These are phyloP conservation scores for Stichopus horrens DNA, from an alignment of 53 echinoderm and acorn worm species.

Conservation along the genomic window DNA sequence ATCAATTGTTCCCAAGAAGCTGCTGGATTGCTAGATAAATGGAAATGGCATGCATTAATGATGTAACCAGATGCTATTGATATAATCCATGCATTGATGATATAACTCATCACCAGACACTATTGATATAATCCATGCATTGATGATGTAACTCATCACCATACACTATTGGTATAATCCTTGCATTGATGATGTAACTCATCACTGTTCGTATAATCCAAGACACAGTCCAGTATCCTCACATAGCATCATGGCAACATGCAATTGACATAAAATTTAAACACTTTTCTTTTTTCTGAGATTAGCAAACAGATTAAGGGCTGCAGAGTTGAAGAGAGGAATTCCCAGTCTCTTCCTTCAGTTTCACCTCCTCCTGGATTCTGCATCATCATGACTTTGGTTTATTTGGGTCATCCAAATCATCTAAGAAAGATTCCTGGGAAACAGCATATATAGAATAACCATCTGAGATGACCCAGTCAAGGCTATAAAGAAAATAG, in stretches of 20 bases:
- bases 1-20: no score
- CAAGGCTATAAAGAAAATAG: background rate
- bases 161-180: no score
- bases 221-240: no score
- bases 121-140: no score
- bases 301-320: background rate
- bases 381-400: slow-evolving; percentile 53
- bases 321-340: background rate
- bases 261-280: background rate
- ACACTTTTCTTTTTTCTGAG: background rate
- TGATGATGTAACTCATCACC: no score
- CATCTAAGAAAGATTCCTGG: slow-evolving; percentile 91
- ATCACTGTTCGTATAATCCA: no score
- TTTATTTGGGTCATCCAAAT: slow-evolving; percentile 93
- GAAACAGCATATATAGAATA: slow-evolving; percentile 91
- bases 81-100: no score
- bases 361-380: background rate
- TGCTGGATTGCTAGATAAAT: no score
- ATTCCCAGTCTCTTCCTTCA: background rate
- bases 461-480: slow-evolving; percentile 56
- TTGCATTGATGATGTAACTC: no score
- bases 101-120: no score
- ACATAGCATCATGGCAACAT: background rate
- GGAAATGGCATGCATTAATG: no score
- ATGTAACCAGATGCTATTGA: no score